These are phyloP conservation scores for Drosophila grimshawi DNA, from an alignment of 1,140 invertebrate species.

Conservation along the genomic window DNA sequence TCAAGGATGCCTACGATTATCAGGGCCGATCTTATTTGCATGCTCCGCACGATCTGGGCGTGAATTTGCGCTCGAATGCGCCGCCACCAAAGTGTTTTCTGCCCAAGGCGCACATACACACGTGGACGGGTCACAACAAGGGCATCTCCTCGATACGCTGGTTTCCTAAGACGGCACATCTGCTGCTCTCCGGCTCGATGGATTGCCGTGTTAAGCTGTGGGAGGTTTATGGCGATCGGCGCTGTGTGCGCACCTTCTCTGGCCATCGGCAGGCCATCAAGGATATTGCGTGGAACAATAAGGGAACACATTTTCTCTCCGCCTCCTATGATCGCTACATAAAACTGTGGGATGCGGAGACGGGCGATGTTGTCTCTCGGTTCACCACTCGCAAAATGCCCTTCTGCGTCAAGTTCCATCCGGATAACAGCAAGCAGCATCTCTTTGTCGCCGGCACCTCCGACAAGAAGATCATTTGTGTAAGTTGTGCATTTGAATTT, in stretches of 20 bases:
- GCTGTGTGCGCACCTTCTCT: slow-evolving; percentile 97
- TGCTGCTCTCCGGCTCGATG: slow-evolving; percentile 98
- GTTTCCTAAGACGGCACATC: slow-evolving; percentile 97
- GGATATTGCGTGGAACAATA: slow-evolving; percentile 98
- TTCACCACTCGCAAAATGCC: slow-evolving; percentile 98
- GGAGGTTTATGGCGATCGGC: slow-evolving; percentile 98
- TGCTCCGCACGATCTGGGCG: slow-evolving; percentile 97
- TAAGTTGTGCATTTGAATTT: slow-evolving; percentile 85
- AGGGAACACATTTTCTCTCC: slow-evolving; percentile 96
- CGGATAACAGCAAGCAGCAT: slow-evolving; percentile 98
- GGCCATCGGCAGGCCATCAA: slow-evolving; percentile 98
- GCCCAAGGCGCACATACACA: slow-evolving; percentile 98
- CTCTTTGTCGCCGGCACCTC: slow-evolving; percentile 99
- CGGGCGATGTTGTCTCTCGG: slow-evolving; percentile 94
- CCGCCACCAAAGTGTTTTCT: slow-evolving; percentile 98
- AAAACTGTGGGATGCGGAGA: slow-evolving; percentile 99
- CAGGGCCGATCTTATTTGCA: slow-evolving; percentile 98
- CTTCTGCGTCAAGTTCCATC: slow-evolving; percentile 99
- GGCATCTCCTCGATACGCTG: slow-evolving; percentile 98
- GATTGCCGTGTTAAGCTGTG: slow-evolving; percentile 98
- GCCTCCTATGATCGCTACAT: slow-evolving; percentile 97
- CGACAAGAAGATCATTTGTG: slow-evolving; percentile 99
- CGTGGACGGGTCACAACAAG: slow-evolving; percentile 98
- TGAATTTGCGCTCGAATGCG: slow-evolving; percentile 96
- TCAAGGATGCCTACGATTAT: slow-evolving; percentile 98